Conservation (phyloP, 2,113 vertebrate genomes). For the Paraplagusia blochii region DNA sequence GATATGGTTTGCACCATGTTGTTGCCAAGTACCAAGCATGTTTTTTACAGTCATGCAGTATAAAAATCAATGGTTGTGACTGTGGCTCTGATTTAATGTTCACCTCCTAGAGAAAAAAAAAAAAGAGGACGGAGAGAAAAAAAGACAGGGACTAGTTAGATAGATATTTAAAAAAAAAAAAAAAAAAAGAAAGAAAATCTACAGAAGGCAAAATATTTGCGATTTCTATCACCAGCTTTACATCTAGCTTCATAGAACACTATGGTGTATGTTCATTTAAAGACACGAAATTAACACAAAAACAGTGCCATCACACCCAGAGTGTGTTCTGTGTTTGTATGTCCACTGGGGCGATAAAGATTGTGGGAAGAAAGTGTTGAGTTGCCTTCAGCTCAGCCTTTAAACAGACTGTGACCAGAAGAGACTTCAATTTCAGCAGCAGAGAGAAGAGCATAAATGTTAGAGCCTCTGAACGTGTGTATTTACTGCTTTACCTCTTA, state of each 20-base stretch:
- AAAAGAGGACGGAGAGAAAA: not conserved
- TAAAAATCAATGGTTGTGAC: conserved; percentile 20
- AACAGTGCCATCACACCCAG: too few relatives aligned
- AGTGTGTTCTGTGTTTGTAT: conserved; percentile 10
- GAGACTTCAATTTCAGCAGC: conserved; percentile 24
- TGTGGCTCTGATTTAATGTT: conserved; percentile 48
- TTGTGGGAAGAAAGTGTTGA: conserved; percentile 12
- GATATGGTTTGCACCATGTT: not conserved
- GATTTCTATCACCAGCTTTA: too few relatives aligned
- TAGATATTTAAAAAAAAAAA: too few relatives aligned
- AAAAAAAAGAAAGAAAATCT: too few relatives aligned
- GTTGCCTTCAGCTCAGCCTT: conserved; percentile 14
- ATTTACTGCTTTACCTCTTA: too few relatives aligned
- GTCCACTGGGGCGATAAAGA: conserved; percentile 16
- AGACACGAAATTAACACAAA: too few relatives aligned
- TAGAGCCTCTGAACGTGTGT: too few relatives aligned
- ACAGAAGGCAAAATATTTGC: too few relatives aligned
- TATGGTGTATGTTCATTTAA: too few relatives aligned
- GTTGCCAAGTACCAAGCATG: conserved; percentile 5
- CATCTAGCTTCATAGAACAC: too few relatives aligned
- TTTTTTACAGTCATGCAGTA: conserved; percentile 7
- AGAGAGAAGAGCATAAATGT: not conserved
- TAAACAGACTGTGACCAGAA: conserved; percentile 36
- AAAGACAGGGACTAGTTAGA: too few relatives aligned
- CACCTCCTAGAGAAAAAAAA: conserved; percentile 34